phyloP scores from a whole-genome alignment of 2,113 vertebrate species.

The Albula glossodonta region DNA sequence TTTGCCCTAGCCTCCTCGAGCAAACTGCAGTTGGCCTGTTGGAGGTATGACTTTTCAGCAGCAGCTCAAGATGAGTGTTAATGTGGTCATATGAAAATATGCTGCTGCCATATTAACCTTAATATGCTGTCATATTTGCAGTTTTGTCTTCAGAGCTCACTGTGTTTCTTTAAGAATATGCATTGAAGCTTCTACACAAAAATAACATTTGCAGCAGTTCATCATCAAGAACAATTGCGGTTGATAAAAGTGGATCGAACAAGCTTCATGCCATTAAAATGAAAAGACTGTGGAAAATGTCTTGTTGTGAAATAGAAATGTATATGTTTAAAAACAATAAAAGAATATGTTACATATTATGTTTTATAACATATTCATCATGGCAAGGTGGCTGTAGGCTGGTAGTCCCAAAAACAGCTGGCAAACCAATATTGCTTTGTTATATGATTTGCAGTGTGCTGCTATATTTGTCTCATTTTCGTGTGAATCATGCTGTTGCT shows the following conservation, averaged over 20 bases:
- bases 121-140: neutral
- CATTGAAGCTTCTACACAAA: no score
- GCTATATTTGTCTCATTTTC: neutral
- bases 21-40: neutral
- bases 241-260: no score
- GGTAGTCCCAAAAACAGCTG: neutral
- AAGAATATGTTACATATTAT: neutral
- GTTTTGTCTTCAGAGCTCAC: neutral
- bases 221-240: no score
- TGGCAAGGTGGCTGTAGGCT: neutral
- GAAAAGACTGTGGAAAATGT: no score
- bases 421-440: neutral
- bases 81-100: neutral
- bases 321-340: neutral
- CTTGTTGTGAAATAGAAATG: no score
- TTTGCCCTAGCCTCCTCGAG: neutral
- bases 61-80: neutral
- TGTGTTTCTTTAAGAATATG: no score
- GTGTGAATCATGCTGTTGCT: neutral
- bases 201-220: no score
- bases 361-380: neutral
- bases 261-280: no score
- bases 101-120: neutral
- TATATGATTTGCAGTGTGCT: neutral
- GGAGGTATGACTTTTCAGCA: neutral